phyloP scores from a whole-genome alignment of 2,797 vertebrate species.

The Sebastes trivittatus region DNA sequence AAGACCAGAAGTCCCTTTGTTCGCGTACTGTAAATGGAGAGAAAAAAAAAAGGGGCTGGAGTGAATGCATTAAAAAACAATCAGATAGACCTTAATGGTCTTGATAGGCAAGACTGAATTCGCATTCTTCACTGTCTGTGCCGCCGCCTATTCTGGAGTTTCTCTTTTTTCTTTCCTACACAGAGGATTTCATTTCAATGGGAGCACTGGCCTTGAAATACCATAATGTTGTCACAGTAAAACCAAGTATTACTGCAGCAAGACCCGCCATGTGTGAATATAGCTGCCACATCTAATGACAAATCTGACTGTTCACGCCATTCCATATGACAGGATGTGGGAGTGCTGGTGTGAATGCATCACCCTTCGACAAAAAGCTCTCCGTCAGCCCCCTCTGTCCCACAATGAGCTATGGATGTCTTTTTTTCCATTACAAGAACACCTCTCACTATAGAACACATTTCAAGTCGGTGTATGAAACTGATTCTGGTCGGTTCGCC shows the following conservation, averaged over 20 bases:
- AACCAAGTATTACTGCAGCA: slow-evolving; percentile 73
- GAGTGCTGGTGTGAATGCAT: slow-evolving; percentile 82
- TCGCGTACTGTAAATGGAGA: slow-evolving; percentile 68
- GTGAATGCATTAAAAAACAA: slow-evolving; percentile 77
- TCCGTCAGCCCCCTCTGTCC: slow-evolving; percentile 76
- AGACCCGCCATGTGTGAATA: slow-evolving; percentile 75
- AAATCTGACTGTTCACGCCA: slow-evolving; percentile 80
- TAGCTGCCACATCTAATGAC: slow-evolving; percentile 83
- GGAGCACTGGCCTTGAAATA: slow-evolving; percentile 72
- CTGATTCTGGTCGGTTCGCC: slow-evolving; percentile 57
- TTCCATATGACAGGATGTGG: slow-evolving; percentile 81
- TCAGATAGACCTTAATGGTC: slow-evolving; percentile 72
- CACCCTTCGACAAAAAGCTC: slow-evolving; percentile 75
- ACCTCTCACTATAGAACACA: slow-evolving; percentile 61
- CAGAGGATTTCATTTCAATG: slow-evolving; percentile 64
- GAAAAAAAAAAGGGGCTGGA: slow-evolving; percentile 25
- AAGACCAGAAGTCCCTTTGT: slow-evolving; percentile 77
- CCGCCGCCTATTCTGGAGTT: slow-evolving; percentile 32
- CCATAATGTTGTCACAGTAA: slow-evolving; percentile 78
- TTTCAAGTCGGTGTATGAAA: slow-evolving; percentile 68
- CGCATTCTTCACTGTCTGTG: slow-evolving; percentile 68
- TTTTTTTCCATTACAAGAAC: slow-evolving; percentile 66
- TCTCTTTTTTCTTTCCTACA: slow-evolving; percentile 12
- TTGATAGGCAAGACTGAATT: slow-evolving; percentile 74
- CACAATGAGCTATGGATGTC: slow-evolving; percentile 70